Percentiles rank a stretch among this genome's conserved stretches.
Evolutionary conservation across 2,113 vertebrate species (phyloP).

Genomic region (Nothoprocta pentlandii): DNA sequence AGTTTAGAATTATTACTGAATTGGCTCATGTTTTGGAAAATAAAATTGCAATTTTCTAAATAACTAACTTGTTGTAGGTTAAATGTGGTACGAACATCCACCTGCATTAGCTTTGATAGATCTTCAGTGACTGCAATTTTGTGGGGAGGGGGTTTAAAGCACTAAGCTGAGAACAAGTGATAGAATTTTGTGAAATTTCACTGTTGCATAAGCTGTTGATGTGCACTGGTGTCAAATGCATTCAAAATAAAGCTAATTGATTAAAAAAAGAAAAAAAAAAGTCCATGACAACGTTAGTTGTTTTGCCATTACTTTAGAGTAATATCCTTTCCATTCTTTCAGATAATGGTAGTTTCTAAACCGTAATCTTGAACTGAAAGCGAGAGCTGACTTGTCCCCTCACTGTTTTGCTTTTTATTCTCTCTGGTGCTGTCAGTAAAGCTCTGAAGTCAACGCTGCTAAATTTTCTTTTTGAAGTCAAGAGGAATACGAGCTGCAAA

Average conservation of each 20-base stretch:
- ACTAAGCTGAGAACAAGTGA: background rate
- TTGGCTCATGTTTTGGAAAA: background rate
- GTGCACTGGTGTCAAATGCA: background rate
- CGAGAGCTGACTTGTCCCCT: background rate
- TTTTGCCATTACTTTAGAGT: fast-evolving
- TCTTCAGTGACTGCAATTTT: background rate
- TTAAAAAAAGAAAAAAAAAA: background rate
- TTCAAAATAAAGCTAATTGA: background rate
- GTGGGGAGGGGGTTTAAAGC: background rate
- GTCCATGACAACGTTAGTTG: background rate
- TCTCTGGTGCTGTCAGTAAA: background rate
- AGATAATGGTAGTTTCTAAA: background rate
- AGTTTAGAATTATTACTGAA: background rate
- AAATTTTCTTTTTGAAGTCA: background rate
- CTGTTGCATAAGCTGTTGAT: background rate
- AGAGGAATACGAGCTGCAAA: background rate
- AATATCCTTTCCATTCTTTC: background rate
- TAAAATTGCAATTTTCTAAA: background rate
- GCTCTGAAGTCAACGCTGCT: background rate
- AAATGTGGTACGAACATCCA: background rate
- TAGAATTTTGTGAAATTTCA: background rate
- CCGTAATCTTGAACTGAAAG: background rate
- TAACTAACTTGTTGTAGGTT: background rate
- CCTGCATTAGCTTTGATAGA: background rate
- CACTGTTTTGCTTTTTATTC: fast-evolving